phyloP scores from a whole-genome alignment of 2,888 invertebrate genomes.

The Machimus atricapillus region DNA sequence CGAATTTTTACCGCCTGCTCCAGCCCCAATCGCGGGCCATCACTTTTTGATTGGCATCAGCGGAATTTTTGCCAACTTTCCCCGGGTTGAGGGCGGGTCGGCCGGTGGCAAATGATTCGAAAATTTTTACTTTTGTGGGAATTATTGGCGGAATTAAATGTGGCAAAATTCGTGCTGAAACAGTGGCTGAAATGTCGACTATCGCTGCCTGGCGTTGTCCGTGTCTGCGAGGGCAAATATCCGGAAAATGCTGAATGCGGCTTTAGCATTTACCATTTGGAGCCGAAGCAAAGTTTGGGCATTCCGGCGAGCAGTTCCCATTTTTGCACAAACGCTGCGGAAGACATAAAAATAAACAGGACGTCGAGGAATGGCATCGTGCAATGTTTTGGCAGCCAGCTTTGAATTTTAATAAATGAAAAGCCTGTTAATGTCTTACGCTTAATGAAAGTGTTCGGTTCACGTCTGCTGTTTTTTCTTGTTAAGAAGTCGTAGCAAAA shows the following conservation, averaged over 20 bases:
- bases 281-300: neutral
- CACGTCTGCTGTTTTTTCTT: conserved; percentile 10
- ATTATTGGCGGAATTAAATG: neutral
- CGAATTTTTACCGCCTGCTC: neutral
- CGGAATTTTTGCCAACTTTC: neutral
- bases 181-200: neutral
- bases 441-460: conserved; percentile 20
- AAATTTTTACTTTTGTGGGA: neutral
- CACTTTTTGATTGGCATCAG: neutral
- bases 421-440: neutral
- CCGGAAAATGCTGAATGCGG: neutral
- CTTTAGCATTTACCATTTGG: neutral
- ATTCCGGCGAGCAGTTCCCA: neutral
- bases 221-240: neutral
- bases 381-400: neutral
- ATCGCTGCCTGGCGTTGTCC: neutral
- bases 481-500: neutral
- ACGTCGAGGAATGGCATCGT: neutral
- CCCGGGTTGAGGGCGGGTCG: neutral
- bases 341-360: neutral
- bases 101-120: neutral
- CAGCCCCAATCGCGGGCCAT: neutral
- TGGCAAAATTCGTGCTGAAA: neutral
- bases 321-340: neutral
- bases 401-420: conserved; percentile 32